Evolutionary conservation across 2,113 vertebrate species (phyloP).

Genomic region (Eulacestoma nigropectus): DNA sequence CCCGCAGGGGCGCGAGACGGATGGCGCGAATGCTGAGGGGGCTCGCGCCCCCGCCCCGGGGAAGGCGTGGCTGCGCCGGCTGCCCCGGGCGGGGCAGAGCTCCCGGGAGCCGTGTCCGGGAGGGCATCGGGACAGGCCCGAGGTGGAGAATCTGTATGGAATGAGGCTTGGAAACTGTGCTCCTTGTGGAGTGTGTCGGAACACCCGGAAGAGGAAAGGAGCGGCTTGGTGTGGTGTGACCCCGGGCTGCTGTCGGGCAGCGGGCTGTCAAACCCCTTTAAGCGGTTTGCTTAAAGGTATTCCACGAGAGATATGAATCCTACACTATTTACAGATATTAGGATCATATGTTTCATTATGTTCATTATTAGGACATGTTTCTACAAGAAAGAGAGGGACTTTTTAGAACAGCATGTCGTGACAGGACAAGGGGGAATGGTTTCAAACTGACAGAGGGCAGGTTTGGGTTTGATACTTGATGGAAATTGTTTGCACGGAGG

Average conservation of each 20-base stretch:
- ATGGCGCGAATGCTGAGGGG: not conserved
- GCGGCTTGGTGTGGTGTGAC: not conserved
- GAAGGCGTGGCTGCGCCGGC: fast-evolving
- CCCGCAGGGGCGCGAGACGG: not conserved
- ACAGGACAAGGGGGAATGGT: too few relatives aligned
- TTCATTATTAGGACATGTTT: not conserved
- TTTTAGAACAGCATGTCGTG: not conserved
- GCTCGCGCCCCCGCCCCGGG: not conserved
- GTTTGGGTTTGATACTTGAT: not conserved
- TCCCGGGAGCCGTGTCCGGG: not conserved
- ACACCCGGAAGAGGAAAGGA: not conserved
- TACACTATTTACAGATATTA: not conserved
- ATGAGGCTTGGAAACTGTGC: not conserved
- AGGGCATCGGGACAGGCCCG: not conserved
- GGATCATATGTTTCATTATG: not conserved
- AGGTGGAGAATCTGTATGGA: fast-evolving
- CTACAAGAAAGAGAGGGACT: not conserved
- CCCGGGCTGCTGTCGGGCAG: not conserved
- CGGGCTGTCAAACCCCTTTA: not conserved
- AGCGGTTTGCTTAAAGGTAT: not conserved
- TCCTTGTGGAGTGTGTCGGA: too few relatives aligned
- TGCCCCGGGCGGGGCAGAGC: fast-evolving
- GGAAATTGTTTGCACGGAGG: not conserved
- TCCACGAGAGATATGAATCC: not conserved
- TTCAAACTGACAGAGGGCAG: too few relatives aligned